Conservation (phyloP, 64 coral and sea anemone species). For the Porites lutea region DNA sequence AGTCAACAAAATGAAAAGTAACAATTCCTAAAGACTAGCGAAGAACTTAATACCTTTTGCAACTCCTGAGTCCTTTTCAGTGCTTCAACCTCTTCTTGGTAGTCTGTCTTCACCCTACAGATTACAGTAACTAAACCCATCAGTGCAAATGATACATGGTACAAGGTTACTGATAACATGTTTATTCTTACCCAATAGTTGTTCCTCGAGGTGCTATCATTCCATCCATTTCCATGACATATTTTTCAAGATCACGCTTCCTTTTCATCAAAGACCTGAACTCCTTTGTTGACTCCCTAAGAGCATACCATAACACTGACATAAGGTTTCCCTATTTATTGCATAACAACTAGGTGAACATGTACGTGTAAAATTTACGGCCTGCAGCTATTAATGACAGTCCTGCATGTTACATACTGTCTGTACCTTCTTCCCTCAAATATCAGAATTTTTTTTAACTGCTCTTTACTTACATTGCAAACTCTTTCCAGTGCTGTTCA, state of each 20-base stretch:
- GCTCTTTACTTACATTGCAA: constrained; percentile 63
- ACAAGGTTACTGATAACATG: background rate
- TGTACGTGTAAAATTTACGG: background rate
- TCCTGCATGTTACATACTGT: too few species aligned
- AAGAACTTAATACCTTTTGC: constrained; percentile 66
- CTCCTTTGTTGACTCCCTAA: constrained; percentile 83
- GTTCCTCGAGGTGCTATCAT: constrained; percentile 24
- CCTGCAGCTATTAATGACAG: too few species aligned
- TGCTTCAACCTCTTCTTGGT: constrained; percentile 87
- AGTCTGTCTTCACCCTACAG: constrained; percentile 56
- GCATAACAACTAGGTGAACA: background rate
- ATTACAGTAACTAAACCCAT: background rate
- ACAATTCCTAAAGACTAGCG: background rate
- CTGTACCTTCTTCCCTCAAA: too few species aligned
- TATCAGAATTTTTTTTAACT: background rate
- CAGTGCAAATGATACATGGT: background rate
- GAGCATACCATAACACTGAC: background rate
- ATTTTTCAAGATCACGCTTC: constrained; percentile 78
- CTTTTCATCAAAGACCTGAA: constrained; percentile 76
- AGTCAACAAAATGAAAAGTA: background rate
- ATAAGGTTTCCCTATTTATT: constrained; percentile 9
- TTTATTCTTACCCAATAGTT: background rate
- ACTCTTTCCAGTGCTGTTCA: constrained; percentile 75
- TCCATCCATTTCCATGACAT: constrained; percentile 52
- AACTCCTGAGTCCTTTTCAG: constrained; percentile 84